Conservation (phyloP, 2,113 vertebrate species). For the Sphyrna mokarran region DNA sequence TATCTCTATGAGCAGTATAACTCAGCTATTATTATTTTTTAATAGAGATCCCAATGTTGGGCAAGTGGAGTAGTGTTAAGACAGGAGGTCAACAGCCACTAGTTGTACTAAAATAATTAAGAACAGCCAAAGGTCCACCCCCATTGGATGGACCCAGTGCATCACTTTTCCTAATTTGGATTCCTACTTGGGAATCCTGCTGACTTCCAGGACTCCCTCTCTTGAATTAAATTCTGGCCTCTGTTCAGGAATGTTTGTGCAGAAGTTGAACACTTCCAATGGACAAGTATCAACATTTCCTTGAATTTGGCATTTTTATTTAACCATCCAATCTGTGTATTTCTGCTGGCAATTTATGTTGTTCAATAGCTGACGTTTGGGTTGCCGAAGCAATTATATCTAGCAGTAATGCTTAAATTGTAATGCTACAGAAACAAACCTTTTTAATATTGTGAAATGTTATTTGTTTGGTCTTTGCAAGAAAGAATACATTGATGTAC, state of each 20-base stretch:
- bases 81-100: no score
- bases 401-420: neutral
- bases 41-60: no score
- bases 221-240: neutral
- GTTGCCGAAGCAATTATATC: neutral
- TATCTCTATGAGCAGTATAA: no score
- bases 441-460: neutral
- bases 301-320: neutral
- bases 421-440: neutral
- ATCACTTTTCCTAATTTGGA: no score
- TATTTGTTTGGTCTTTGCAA: neutral
- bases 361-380: neutral
- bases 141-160: no score
- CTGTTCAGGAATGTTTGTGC: neutral
- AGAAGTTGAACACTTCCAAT: neutral
- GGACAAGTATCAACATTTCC: neutral
- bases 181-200: neutral
- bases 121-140: no score
- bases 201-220: neutral
- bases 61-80: no score
- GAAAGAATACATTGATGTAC: neutral
- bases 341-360: neutral
- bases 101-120: no score
- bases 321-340: neutral
- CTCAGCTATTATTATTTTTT: no score